These are phyloP conservation scores for cattle (Bos taurus) DNA, from an alignment of 2,113 vertebrate genomes.

Conservation along the genomic window ARS-UCD2.0 NC_037346.1:29991501-29992000, in stretches of 20 bases:
- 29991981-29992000: too few species aligned
- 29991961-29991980: background rate
- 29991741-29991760: background rate
- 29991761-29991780: background rate
- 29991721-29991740: background rate
- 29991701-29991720: background rate
- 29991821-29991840: background rate
- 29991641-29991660: background rate
- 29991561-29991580: background rate
- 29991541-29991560: too few species aligned
- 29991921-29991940: background rate
- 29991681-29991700: background rate
- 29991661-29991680: background rate
- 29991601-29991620: background rate
- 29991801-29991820: background rate
- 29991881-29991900: background rate
- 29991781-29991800: background rate
- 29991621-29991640: background rate
- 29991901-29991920: background rate
- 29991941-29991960: background rate
- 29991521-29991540: background rate
- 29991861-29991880: accelerated
- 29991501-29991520: background rate
- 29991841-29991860: background rate
- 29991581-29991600: background rate